Base-by-base conservation (phyloP, 1,140 invertebrate genomes). In the Goniozus legneri region DNA sequence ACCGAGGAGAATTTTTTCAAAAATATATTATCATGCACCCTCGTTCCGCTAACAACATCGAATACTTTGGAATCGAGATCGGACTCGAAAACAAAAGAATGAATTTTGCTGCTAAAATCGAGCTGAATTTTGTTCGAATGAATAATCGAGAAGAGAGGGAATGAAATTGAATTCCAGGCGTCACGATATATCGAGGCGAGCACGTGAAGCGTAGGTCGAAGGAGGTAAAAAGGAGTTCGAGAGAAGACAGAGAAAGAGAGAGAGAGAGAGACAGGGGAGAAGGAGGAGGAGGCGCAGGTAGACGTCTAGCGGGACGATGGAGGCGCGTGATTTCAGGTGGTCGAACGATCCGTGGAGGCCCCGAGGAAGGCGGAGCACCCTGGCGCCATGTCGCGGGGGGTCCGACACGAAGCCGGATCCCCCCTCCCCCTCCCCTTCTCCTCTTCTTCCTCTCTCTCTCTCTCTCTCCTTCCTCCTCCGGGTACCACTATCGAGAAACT, bases 321-420 rank as follows among this genome's bases (percentile, higher is more conserved):
- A 7, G 12, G 36, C 30, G 13, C 19, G 21, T 14, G 41, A 39
- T 51, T 39, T 44, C 44, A 47, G 50, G 57, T 56, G 54, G 60
- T 52, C 53, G 48, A 31, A 20, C 41, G 45, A 44, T 27, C 44
- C 45, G 50, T 27, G 56, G 41, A 46, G 44, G 52, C 44, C 55
- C 47, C 47, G 35, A 50, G 56, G 51, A 64, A 62, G 72, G 74
- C 74, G 74, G 74, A 67, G 73, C 71, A 71, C 60, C 55, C 60
- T 75, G 74, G 73, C 74, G 74, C 74, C 74, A 71, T 73, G 63
- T 75, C 74, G 71, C 71, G 71, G 74, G 73, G 74, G 74, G 74
- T 75, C 74, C 62, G 43, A 58, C 54, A 67, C 67, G 34, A 47
- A 8, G 14, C 13, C 36, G 21, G 48, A 44, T 45, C 54, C 57